These are phyloP conservation scores for Coenobita brevimanus DNA, from an alignment of 1,140 invertebrate species.

Conservation along the genomic window DNA sequence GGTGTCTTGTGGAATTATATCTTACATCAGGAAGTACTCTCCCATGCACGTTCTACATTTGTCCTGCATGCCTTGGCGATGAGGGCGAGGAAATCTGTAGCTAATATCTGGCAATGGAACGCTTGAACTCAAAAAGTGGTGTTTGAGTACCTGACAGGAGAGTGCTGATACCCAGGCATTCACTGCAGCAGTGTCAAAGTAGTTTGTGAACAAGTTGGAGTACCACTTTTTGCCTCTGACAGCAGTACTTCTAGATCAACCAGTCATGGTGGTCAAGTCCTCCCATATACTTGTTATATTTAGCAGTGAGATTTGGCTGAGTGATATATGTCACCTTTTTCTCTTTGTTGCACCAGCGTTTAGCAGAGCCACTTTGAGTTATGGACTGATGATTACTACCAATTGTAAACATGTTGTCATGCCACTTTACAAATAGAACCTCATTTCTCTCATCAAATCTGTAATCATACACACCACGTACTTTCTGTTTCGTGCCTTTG, in stretches of 20 bases:
- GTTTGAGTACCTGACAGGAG: no score
- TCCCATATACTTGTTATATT: slow-evolving; percentile 14
- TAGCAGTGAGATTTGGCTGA: slow-evolving; percentile 18
- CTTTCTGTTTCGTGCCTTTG: slow-evolving; percentile 23
- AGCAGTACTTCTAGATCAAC: slow-evolving; percentile 7
- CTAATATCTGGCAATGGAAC: slow-evolving; percentile 20
- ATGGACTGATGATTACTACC: background rate
- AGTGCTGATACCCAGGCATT: no score
- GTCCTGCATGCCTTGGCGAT: slow-evolving; percentile 29
- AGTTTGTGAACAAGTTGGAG: no score
- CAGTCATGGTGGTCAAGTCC: slow-evolving; percentile 40
- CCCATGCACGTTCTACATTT: slow-evolving; percentile 10
- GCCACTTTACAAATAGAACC: slow-evolving; percentile 2
- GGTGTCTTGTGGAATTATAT: background rate
- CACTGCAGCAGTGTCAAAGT: no score
- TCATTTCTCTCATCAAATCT: slow-evolving; percentile 36
- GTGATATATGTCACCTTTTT: slow-evolving; percentile 15
- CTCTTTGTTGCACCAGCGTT: slow-evolving; percentile 40
- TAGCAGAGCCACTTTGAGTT: background rate
- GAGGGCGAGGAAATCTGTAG: slow-evolving; percentile 30
- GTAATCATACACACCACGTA: slow-evolving; percentile 31
- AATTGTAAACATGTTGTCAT: no score
- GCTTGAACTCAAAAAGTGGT: background rate
- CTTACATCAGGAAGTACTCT: slow-evolving; percentile 35
- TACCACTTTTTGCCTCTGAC: no score